Evolutionary conservation across 2,888 invertebrate species (phyloP).

Genomic region (Pseudanteris insignis): DNA sequence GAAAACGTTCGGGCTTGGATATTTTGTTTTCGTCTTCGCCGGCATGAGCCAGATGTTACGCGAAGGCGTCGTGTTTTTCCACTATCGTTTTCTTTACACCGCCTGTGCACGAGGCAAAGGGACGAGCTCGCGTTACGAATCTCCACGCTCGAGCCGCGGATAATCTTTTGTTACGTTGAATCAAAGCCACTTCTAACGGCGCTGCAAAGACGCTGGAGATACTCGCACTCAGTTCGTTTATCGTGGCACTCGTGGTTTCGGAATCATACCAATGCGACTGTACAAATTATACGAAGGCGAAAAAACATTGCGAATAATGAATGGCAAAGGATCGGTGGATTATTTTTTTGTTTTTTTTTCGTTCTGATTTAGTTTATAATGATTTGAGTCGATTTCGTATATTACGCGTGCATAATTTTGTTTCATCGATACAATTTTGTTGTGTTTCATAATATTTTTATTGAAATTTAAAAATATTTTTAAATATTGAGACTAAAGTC

Average conservation of each 20-base stretch:
- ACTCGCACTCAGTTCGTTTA: not conserved
- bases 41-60: constrained; percentile 21
- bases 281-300: no score
- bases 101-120: constrained; percentile 13
- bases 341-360: no score
- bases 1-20: constrained; percentile 17
- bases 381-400: no score
- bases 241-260: not conserved
- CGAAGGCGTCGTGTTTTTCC: constrained; percentile 18
- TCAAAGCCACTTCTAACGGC: not conserved
- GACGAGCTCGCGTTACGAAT: constrained; percentile 16
- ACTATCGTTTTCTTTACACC: constrained; percentile 26
- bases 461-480: no score
- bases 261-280: not conserved
- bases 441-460: no score
- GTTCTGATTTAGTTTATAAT: no score
- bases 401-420: no score
- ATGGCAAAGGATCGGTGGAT: no score
- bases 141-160: constrained; percentile 23
- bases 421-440: no score
- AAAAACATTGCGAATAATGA: no score
- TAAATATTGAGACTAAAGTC: no score
- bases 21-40: constrained; percentile 21
- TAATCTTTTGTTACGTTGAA: constrained; percentile 23
- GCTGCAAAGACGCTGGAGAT: constrained; percentile 8